Conservation (phyloP, 2,888 invertebrate genomes). For the Patella depressa region DNA sequence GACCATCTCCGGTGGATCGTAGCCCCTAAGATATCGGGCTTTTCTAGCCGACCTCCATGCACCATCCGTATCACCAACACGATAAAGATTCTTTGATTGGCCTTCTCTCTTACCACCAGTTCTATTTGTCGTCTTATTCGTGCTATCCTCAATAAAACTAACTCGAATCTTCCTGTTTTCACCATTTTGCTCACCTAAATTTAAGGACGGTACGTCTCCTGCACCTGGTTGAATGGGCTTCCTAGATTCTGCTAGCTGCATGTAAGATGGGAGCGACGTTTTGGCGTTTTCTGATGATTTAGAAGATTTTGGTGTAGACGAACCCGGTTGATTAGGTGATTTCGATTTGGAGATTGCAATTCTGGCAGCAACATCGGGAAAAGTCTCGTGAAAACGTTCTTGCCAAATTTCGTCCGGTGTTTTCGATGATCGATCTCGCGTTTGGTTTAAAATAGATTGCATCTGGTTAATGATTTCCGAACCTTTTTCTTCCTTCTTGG, state of each 20-base stretch:
- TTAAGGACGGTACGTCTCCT: neutral
- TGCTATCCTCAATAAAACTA: neutral
- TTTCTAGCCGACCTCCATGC: slow-evolving; percentile 40
- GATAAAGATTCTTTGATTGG: neutral
- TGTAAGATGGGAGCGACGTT: neutral
- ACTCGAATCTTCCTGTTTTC: neutral
- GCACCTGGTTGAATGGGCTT: neutral
- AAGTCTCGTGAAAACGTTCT: slow-evolving; percentile 5
- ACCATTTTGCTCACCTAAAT: neutral
- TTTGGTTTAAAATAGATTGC: slow-evolving; percentile 5
- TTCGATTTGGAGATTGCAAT: neutral
- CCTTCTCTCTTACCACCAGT: neutral
- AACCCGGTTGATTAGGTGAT: neutral
- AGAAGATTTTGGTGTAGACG: neutral
- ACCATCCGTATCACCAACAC: slow-evolving; percentile 13
- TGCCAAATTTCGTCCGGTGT: neutral
- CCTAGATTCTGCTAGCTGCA: neutral
- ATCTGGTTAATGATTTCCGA: neutral
- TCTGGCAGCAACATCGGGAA: neutral
- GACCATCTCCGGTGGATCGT: slow-evolving; percentile 48
- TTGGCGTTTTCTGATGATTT: neutral
- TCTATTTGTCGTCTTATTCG: neutral
- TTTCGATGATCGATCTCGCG: neutral
- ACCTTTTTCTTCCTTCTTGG: neutral
- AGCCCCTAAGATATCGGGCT: slow-evolving; percentile 45